Conservation (phyloP, 2,797 vertebrate genomes). For the Sorex maritimensis region DNA sequence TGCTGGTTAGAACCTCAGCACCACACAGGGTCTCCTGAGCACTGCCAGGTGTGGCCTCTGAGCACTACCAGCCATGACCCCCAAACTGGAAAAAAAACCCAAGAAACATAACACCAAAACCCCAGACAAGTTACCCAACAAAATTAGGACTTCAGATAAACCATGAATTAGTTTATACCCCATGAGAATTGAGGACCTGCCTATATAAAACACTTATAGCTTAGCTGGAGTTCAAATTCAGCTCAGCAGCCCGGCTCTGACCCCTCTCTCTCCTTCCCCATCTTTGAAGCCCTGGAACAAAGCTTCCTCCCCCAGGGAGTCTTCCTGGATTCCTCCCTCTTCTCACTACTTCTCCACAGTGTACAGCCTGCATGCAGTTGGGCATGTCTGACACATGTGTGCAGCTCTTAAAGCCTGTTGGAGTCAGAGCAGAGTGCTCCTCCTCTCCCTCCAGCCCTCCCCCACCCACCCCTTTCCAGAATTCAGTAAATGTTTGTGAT, state of each 20-base stretch:
- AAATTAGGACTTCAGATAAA: conserved; percentile 19
- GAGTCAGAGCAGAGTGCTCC: too few species aligned
- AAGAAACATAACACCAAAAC: background rate
- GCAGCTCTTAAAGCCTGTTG: too few species aligned
- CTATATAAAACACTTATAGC: conserved; percentile 36
- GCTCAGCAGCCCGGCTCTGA: background rate
- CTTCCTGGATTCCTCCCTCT: background rate
- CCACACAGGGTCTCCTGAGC: too few species aligned
- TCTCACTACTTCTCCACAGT: too few species aligned
- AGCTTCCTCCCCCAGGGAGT: background rate
- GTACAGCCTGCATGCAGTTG: too few species aligned
- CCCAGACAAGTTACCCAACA: background rate
- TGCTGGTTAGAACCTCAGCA: too few species aligned
- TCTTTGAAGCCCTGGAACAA: conserved; percentile 30
- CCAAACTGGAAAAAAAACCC: background rate
- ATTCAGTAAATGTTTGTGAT: conserved; percentile 43
- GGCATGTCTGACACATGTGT: too few species aligned
- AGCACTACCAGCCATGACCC: too few species aligned
- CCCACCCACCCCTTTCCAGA: background rate
- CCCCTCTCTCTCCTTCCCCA: background rate
- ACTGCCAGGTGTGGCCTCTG: too few species aligned
- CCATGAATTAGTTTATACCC: background rate
- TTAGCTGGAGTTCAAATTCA: conserved; percentile 66
- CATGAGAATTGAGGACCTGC: conserved; percentile 8
- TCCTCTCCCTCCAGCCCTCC: background rate